phyloP scores from a whole-genome alignment of 2,113 vertebrate genomes.

The Silurus meridionalis region DNA sequence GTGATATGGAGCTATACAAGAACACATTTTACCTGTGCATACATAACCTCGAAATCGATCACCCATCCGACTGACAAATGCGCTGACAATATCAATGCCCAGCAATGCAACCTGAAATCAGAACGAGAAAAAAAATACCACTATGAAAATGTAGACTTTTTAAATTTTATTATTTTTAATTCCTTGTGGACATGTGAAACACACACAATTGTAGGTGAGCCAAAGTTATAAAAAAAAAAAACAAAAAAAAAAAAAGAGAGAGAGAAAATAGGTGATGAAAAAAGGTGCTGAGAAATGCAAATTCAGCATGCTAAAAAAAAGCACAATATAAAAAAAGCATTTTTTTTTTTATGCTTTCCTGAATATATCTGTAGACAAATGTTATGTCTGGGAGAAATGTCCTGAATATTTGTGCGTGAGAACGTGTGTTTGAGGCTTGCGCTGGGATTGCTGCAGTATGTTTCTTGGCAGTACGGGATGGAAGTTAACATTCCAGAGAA shows the following conservation, averaged over 20 bases:
- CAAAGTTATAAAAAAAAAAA: neutral
- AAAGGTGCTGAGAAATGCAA: neutral
- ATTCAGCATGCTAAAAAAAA: neutral
- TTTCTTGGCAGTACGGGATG: constrained; percentile 64
- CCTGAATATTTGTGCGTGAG: constrained; percentile 11
- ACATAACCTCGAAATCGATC: constrained; percentile 88
- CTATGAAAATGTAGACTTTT: neutral
- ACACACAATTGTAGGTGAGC: neutral
- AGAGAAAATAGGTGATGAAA: too few species aligned
- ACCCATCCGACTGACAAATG: constrained; percentile 83
- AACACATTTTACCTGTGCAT: constrained; percentile 80
- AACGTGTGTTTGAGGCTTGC: constrained; percentile 31
- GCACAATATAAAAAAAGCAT: neutral
- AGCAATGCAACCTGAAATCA: constrained; percentile 82
- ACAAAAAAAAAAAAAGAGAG: neutral
- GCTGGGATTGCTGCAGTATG: constrained; percentile 42
- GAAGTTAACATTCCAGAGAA: constrained; percentile 62
- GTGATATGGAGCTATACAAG: neutral
- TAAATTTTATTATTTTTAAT: neutral
- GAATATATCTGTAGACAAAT: neutral
- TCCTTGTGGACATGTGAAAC: neutral
- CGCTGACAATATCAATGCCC: constrained; percentile 88
- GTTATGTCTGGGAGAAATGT: neutral
- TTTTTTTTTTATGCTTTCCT: neutral
- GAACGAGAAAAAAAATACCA: constrained; percentile 13